phyloP scores from a whole-genome alignment of 2,113 vertebrate species.

The Tachysurus fulvidraco region DNA sequence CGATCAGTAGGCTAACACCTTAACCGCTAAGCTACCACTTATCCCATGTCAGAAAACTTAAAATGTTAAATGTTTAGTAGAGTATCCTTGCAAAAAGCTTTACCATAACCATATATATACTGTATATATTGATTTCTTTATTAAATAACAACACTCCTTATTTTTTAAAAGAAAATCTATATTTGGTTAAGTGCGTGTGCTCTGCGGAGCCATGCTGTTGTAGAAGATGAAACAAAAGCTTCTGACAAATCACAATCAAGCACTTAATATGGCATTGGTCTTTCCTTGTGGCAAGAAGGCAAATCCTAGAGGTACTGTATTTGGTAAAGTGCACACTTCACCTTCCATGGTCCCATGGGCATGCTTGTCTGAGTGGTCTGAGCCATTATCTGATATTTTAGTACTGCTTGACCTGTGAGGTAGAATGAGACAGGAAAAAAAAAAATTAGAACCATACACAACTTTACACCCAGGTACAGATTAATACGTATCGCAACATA shows the following conservation, averaged over 20 bases:
- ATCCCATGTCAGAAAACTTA: too few relatives aligned
- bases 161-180: too few relatives aligned
- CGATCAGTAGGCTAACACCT: too few relatives aligned
- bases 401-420: slow-evolving; percentile 58
- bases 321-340: slow-evolving; percentile 54
- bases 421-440: slow-evolving; percentile 22
- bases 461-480: neutral
- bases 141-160: neutral
- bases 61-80: neutral
- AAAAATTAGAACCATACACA: neutral
- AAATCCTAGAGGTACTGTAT: neutral
- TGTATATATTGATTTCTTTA: neutral
- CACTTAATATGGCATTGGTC: neutral
- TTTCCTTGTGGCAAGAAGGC: neutral
- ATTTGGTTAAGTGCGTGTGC: neutral
- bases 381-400: slow-evolving; percentile 79
- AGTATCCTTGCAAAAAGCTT: neutral
- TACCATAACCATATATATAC: neutral
- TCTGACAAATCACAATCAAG: neutral
- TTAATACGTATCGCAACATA: neutral
- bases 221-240: neutral
- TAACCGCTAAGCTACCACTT: too few relatives aligned
- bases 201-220: neutral
- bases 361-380: slow-evolving; percentile 79
- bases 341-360: slow-evolving; percentile 91